These are phyloP conservation scores for Turritopsis rubra DNA, from an alignment of 30 jellyfish, hydroid and myxozoan genomes.

Conservation along the genomic window DNA sequence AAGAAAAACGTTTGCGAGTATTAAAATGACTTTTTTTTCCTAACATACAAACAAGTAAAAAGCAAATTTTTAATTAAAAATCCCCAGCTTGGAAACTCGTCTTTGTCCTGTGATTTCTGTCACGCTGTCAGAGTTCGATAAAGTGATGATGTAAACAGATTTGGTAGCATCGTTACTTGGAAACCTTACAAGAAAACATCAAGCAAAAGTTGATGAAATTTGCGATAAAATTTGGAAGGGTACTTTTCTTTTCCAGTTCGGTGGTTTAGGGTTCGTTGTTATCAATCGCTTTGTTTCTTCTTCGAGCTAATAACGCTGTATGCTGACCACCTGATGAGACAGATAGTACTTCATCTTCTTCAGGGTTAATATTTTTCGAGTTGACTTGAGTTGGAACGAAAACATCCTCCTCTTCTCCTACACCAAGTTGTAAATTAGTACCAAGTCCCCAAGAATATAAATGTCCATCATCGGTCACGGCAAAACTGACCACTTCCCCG, in stretches of 20 bases:
- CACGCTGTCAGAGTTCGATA: neutral
- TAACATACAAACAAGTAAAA: neutral
- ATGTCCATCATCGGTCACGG: constrained; percentile 84
- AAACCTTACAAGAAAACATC: neutral
- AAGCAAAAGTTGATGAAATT: neutral
- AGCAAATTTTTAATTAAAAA: neutral
- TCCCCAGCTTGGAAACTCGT: neutral
- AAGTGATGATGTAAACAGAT: too few species aligned
- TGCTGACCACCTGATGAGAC: constrained; percentile 99
- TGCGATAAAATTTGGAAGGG: too few species aligned
- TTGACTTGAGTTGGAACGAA: constrained; percentile 74
- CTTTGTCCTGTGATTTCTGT: neutral
- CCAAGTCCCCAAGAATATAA: constrained; percentile 99
- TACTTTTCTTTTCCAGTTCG: too few species aligned
- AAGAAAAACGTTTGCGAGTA: neutral
- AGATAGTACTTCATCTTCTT: constrained; percentile 67
- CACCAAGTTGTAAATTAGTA: constrained; percentile 84
- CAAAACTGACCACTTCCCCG: constrained; percentile 97
- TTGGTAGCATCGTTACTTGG: neutral
- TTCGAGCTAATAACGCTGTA: constrained; percentile 64
- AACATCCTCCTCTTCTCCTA: constrained; percentile 89
- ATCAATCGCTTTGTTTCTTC: constrained; percentile 11
- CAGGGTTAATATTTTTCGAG: constrained; percentile 66
- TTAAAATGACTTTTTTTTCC: neutral
- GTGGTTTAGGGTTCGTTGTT: neutral